These are phyloP conservation scores for Nebria brevicollis DNA, from an alignment of 2,888 invertebrate genomes.

Conservation along the genomic window DNA sequence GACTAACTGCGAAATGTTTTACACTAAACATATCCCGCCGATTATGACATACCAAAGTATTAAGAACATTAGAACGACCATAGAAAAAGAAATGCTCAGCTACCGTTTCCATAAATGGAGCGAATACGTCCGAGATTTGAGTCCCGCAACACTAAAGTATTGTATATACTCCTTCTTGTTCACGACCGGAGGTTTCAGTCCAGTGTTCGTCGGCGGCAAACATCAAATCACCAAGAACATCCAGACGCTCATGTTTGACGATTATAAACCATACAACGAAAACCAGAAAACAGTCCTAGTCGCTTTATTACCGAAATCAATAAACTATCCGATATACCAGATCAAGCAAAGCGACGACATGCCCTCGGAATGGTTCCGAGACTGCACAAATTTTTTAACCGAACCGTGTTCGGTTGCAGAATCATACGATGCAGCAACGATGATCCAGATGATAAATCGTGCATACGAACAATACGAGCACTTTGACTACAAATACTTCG, in stretches of 20 bases:
- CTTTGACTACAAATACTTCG: slow-evolving; percentile 37
- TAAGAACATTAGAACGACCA: not conserved
- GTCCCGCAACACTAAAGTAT: slow-evolving; percentile 10
- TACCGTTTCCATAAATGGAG: slow-evolving; percentile 34
- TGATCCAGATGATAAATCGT: slow-evolving; percentile 26
- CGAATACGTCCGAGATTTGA: not conserved
- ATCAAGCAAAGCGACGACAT: not conserved
- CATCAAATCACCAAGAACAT: not conserved
- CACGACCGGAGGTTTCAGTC: slow-evolving; percentile 15
- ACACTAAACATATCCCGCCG: not conserved
- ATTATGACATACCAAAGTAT: not conserved
- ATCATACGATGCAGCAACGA: slow-evolving; percentile 8
- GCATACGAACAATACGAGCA: slow-evolving; percentile 16
- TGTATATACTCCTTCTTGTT: slow-evolving; percentile 33
- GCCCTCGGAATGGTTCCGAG: not conserved
- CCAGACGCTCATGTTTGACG: slow-evolving; percentile 19
- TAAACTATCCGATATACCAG: not conserved
- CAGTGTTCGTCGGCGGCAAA: not conserved
- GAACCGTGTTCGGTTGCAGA: slow-evolving; percentile 14
- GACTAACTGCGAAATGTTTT: not conserved
- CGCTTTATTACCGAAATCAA: not conserved
- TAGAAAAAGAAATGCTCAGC: slow-evolving; percentile 3
- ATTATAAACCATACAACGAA: slow-evolving; percentile 19
- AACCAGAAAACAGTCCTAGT: slow-evolving; percentile 4
- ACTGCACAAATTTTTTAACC: not conserved